Evolutionary conservation across 2,797 vertebrate species (phyloP).

Genomic region (Oophaga sylvatica): DNA sequence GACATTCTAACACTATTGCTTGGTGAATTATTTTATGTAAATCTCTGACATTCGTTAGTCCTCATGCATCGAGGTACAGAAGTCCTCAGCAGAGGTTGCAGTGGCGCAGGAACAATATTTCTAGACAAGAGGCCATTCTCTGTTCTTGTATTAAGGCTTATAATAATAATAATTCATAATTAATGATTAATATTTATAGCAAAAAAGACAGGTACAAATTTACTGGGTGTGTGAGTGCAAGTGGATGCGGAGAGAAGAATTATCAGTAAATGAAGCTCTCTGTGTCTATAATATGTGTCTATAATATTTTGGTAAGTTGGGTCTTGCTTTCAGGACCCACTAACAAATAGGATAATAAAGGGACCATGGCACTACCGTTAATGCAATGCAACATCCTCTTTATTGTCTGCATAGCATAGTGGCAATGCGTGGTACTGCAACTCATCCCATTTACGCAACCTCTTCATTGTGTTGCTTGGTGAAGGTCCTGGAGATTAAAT

Average conservation of each 20-base stretch:
- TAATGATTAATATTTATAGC: neutral
- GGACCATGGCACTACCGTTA: neutral
- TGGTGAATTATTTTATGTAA: conserved; percentile 41
- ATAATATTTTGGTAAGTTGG: no score
- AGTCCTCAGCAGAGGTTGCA: neutral
- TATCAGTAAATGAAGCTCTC: no score
- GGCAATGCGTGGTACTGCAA: neutral
- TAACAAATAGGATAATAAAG: neutral
- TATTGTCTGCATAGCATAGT: neutral
- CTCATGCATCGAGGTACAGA: conserved; percentile 32
- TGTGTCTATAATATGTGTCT: no score
- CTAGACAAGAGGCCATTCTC: neutral
- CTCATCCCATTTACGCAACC: neutral
- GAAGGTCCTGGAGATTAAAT: neutral
- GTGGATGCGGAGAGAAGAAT: no score
- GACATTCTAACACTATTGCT: conserved; percentile 33
- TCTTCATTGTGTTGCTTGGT: neutral
- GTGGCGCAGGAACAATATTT: neutral
- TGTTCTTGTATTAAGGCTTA: no score
- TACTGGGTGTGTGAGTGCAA: no score
- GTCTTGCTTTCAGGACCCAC: no score
- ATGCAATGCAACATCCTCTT: neutral
- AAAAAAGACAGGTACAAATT: no score
- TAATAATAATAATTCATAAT: neutral
- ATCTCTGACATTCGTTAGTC: conserved; percentile 25